Evolutionary conservation across 2,888 invertebrate genomes (phyloP).

Genomic region (Mylabris sibirica): DNA sequence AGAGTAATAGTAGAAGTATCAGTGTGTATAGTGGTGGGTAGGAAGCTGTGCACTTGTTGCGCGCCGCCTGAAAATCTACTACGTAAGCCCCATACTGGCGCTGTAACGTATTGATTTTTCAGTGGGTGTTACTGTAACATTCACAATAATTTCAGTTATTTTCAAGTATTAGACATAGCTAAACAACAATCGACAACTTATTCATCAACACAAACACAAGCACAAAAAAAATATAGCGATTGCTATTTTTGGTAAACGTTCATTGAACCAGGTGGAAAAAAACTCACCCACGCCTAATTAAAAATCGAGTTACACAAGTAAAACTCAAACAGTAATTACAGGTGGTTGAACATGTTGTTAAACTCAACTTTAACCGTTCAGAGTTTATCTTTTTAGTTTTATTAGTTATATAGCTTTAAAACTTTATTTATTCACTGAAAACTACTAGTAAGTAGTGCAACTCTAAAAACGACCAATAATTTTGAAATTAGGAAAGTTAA

Average conservation of each 20-base stretch:
- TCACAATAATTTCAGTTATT: slow-evolving; percentile 11
- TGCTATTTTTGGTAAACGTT: neutral
- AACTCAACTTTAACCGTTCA: no score
- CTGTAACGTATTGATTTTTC: slow-evolving; percentile 30
- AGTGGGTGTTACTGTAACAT: slow-evolving; percentile 27
- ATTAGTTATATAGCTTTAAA: no score
- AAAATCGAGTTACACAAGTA: no score
- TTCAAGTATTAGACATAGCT: slow-evolving; percentile 2
- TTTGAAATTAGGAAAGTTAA: no score
- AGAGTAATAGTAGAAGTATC: neutral
- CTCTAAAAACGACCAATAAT: no score
- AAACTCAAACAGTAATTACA: neutral
- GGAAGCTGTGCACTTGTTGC: slow-evolving; percentile 26
- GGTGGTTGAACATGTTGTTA: neutral
- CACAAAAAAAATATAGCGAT: neutral
- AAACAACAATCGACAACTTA: neutral
- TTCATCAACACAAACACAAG: neutral
- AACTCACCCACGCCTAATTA: neutral
- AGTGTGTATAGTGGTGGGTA: neutral
- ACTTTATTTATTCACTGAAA: no score
- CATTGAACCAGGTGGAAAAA: neutral
- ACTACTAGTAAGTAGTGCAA: no score
- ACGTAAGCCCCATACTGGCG: slow-evolving; percentile 34
- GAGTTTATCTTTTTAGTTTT: no score
- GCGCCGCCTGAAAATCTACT: slow-evolving; percentile 28